Conservation (phyloP, 2,888 invertebrate species). For the Euproctis similis region DNA sequence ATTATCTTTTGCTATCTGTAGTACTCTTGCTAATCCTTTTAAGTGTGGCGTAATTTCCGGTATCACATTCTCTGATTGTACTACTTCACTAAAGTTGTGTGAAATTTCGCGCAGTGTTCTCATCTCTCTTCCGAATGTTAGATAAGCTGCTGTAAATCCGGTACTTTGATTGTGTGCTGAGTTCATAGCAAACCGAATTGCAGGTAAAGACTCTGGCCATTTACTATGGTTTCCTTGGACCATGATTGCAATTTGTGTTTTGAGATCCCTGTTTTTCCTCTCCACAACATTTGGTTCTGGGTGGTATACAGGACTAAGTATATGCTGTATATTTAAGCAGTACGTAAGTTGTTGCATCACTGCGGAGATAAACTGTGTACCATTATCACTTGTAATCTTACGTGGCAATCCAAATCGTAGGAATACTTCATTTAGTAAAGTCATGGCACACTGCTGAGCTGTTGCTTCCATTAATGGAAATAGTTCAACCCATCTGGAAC, state of each 20-base stretch:
- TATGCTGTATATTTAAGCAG: constrained; percentile 22
- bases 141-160: no score
- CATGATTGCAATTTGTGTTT: constrained; percentile 7
- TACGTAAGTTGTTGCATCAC: constrained; percentile 31
- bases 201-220: no score
- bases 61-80: no score
- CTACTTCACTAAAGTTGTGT: no score
- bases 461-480: constrained; percentile 6
- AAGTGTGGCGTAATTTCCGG: no score
- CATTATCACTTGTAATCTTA: constrained; percentile 36
- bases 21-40: no score
- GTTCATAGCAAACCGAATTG: no score
- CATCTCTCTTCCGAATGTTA: no score
- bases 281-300: constrained; percentile 23
- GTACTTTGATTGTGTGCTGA: no score
- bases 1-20: no score
- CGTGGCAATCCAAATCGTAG: constrained; percentile 13
- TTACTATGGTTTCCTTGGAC: constrained; percentile 3
- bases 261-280: constrained; percentile 14
- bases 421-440: constrained; percentile 31
- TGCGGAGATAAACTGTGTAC: constrained; percentile 30
- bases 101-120: no score
- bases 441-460: constrained; percentile 19
- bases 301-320: constrained; percentile 30
- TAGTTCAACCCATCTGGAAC: constrained; percentile 18